These are phyloP conservation scores for Murina feae DNA, from an alignment of 2,113 vertebrate genomes.

Conservation along the genomic window DNA sequence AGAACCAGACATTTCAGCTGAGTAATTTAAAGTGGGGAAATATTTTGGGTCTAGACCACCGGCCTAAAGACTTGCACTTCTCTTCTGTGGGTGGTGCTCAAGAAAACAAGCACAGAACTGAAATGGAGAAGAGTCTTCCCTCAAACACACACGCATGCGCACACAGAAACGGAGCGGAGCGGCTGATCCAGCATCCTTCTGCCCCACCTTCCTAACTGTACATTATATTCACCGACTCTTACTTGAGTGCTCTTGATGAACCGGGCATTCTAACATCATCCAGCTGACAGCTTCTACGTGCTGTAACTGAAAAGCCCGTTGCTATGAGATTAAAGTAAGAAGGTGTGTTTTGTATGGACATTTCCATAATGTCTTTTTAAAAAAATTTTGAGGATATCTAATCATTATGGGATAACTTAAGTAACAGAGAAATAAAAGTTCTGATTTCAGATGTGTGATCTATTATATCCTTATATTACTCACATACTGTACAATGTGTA, in stretches of 20 bases:
- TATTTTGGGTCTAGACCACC: not conserved
- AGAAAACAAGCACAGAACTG: not conserved
- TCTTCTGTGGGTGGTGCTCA: not conserved
- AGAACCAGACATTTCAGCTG: not conserved
- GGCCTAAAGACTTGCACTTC: not conserved
- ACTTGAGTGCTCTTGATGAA: not conserved
- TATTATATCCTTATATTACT: not conserved
- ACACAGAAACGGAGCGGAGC: accelerated
- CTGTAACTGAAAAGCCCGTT: not conserved
- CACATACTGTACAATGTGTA: not conserved
- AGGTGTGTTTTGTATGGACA: not conserved
- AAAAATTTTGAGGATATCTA: not conserved
- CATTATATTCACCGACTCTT: not conserved
- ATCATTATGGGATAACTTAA: not conserved
- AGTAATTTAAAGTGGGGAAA: not conserved
- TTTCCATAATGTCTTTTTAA: not conserved
- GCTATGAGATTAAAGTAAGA: not conserved
- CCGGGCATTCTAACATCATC: not conserved
- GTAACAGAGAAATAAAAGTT: not conserved
- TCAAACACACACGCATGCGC: not conserved
- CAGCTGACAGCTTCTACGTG: not conserved
- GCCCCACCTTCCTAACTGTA: not conserved
- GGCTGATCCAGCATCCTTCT: not conserved
- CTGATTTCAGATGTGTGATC: not conserved
- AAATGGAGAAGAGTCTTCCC: not conserved